Evolutionary conservation across 2,888 invertebrate species (phyloP).

Genomic region (Anthrax anthrax): DNA sequence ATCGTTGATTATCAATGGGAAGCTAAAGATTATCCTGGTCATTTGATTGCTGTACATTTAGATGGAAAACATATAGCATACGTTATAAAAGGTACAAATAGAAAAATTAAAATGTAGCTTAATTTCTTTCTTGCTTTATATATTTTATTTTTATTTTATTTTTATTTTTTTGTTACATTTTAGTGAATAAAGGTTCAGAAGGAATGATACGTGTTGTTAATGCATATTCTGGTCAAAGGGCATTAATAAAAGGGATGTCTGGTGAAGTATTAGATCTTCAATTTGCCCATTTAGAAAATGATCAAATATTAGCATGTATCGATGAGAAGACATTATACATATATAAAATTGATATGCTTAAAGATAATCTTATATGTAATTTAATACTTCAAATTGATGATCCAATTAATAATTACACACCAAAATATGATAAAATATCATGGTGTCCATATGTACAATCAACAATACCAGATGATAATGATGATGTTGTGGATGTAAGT

Average conservation of each 20-base stretch:
- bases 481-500: slow-evolving; percentile 51
- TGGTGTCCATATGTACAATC: slow-evolving; percentile 87
- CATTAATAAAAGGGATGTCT: slow-evolving; percentile 72
- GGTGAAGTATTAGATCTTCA: slow-evolving; percentile 83
- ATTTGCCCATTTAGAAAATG: slow-evolving; percentile 69
- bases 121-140: too few relatives aligned
- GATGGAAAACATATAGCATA: slow-evolving; percentile 79
- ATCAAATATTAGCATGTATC: slow-evolving; percentile 71
- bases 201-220: slow-evolving; percentile 78
- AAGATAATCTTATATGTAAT: slow-evolving; percentile 42
- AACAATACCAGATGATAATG: slow-evolving; percentile 33
- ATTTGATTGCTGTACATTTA: slow-evolving; percentile 75
- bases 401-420: slow-evolving; percentile 29
- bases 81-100: slow-evolving; percentile 64
- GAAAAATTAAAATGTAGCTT: too few relatives aligned
- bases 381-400: slow-evolving; percentile 34
- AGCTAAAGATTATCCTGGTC: slow-evolving; percentile 70
- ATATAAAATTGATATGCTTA: slow-evolving; percentile 54
- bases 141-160: neutral
- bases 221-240: slow-evolving; percentile 46
- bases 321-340: slow-evolving; percentile 78
- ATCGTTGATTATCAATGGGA: slow-evolving; percentile 92
- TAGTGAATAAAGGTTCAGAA: slow-evolving; percentile 34
- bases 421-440: slow-evolving; percentile 55
- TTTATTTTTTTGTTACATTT: slow-evolving; percentile 15